These are phyloP conservation scores for Miniopterus natalensis DNA, from an alignment of 2,113 vertebrate genomes.

Conservation along the genomic window DNA sequence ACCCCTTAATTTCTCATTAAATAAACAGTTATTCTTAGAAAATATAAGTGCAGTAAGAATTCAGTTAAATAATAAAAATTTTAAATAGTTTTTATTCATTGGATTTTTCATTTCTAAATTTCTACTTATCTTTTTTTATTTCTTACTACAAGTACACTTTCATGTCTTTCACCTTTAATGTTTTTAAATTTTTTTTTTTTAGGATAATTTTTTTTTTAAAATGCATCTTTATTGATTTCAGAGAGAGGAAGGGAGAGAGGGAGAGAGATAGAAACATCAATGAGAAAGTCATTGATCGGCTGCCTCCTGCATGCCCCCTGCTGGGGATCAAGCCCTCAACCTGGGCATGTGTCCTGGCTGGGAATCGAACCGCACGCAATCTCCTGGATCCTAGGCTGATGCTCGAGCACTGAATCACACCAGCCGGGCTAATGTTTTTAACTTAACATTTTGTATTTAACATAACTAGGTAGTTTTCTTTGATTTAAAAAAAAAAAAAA, in stretches of 20 bases:
- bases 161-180: constrained; percentile 11
- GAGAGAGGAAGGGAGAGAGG: too few relatives aligned
- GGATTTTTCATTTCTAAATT: constrained; percentile 34
- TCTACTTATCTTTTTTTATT: not conserved
- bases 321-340: too few relatives aligned
- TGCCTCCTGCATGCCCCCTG: too few relatives aligned
- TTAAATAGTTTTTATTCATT: constrained; percentile 39
- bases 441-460: constrained; percentile 33
- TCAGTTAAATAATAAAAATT: not conserved
- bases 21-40: constrained; percentile 13
- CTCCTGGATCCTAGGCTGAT: too few relatives aligned
- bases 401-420: too few relatives aligned
- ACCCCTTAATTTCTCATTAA: not conserved
- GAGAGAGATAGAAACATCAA: too few relatives aligned
- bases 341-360: too few relatives aligned
- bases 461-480: constrained; percentile 41
- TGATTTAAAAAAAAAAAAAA: not conserved
- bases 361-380: too few relatives aligned
- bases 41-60: not conserved
- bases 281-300: too few relatives aligned
- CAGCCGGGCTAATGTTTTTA: not conserved
- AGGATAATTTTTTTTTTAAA: not conserved
- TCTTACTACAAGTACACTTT: not conserved
- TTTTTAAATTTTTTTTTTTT: not conserved
- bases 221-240: too few relatives aligned